Conservation (phyloP, 2,797 vertebrate genomes). For the Sebastes taczanowskii region DNA sequence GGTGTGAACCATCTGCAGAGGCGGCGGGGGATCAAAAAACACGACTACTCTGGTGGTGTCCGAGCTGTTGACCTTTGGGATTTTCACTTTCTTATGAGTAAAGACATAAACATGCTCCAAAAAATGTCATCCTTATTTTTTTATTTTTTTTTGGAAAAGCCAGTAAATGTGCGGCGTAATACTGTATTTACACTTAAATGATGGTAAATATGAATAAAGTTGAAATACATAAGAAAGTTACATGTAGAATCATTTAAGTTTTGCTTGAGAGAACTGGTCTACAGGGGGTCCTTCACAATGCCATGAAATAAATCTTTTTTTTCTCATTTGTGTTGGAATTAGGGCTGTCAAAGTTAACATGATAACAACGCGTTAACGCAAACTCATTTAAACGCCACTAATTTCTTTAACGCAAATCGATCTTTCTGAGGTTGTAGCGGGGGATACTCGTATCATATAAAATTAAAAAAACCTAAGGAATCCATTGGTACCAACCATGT, state of each 20-base stretch:
- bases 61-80: conserved; percentile 50
- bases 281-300: background rate
- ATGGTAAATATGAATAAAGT: background rate
- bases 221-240: background rate
- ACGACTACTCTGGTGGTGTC: conserved; percentile 10
- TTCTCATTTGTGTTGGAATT: background rate
- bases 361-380: no score
- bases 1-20: conserved; percentile 63
- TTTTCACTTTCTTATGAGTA: conserved; percentile 13
- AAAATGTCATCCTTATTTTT: background rate
- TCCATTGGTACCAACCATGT: no score
- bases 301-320: background rate
- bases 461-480: no score
- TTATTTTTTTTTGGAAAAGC: background rate
- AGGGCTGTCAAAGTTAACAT: no score
- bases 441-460: no score
- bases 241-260: background rate
- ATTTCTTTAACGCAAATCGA: no score
- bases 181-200: background rate
- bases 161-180: background rate
- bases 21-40: conserved; percentile 36
- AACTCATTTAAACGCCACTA: no score
- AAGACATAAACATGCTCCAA: background rate
- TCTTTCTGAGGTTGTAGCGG: no score
- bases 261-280: background rate